These are phyloP conservation scores for human (Homo sapiens) DNA, from an alignment of 2,113 vertebrate species.

Conservation along the genomic window GRCh38 chr1:55355501-55356000, in stretches of 20 bases:
- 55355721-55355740: not conserved
- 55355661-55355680: not conserved
- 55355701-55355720: not conserved
- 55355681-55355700: not conserved
- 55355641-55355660: not conserved
- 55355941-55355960: too few relatives aligned
- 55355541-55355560: not conserved
- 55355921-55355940: not conserved
- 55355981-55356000: too few relatives aligned
- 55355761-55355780: not conserved
- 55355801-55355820: not conserved
- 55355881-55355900: not conserved
- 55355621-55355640: not conserved
- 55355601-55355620: not conserved
- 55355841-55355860: not conserved
- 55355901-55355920: not conserved
- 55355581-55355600: not conserved
- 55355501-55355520: not conserved
- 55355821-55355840: not conserved
- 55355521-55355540: not conserved
- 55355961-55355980: too few relatives aligned
- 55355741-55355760: not conserved
- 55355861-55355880: not conserved
- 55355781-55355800: not conserved
- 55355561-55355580: not conserved